phyloP scores from a whole-genome alignment of 1,140 invertebrate genomes.

The Neodiprion lecontei region DNA sequence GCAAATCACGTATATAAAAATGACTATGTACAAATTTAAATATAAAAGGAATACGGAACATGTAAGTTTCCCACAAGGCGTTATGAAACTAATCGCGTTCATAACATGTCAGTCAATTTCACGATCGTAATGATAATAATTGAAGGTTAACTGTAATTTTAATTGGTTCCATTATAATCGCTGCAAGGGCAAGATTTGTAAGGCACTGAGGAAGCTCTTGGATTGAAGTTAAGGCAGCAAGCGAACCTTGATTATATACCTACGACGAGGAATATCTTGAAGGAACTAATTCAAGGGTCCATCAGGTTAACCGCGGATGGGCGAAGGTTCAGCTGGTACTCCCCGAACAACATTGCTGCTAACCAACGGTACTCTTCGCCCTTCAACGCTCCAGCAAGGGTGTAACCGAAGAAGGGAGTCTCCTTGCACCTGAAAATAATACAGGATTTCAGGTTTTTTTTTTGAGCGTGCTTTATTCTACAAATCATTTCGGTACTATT shows the following conservation, averaged over 20 bases:
- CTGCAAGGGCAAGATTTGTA: not conserved
- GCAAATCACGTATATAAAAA: too few species aligned
- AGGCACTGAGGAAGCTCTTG: not conserved
- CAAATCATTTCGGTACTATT: conserved; percentile 12
- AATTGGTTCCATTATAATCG: too few species aligned
- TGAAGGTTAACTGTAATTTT: too few species aligned
- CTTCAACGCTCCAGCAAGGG: conserved; percentile 74
- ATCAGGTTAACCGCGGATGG: conserved; percentile 53
- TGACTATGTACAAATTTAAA: too few species aligned
- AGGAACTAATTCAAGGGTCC: conserved; percentile 38
- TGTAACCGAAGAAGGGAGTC: conserved; percentile 79
- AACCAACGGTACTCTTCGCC: conserved; percentile 79
- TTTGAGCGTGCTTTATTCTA: conserved; percentile 19
- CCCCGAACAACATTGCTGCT: conserved; percentile 74
- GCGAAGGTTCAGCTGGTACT: conserved; percentile 64
- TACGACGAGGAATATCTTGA: too few species aligned
- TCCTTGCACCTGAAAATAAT: conserved; percentile 70
- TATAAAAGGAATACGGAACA: too few species aligned
- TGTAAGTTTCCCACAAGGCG: too few species aligned
- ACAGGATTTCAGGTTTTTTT: conserved; percentile 12
- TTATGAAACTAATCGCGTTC: too few species aligned
- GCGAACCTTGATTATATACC: too few species aligned
- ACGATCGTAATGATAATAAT: too few species aligned
- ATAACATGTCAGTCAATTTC: too few species aligned
- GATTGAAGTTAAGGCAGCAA: not conserved